These are phyloP conservation scores for Drosophila atripex DNA, from an alignment of 2,888 invertebrate genomes.

Conservation along the genomic window DNA sequence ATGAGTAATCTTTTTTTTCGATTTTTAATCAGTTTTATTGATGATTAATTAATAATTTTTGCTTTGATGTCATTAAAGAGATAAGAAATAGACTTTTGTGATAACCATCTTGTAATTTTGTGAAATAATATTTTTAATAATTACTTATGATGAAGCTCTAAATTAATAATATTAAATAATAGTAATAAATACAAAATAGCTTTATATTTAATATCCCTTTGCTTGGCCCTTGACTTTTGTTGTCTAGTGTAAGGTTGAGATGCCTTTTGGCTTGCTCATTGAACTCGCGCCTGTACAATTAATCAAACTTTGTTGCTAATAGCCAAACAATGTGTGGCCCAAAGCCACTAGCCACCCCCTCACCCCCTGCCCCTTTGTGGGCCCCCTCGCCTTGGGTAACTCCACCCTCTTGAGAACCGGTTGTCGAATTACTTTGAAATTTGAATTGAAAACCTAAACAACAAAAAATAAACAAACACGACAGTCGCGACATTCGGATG, in stretches of 20 bases:
- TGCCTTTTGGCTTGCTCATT: conserved; percentile 55
- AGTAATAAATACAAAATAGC: too few species aligned
- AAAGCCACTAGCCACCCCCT: not conserved
- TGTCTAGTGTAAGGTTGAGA: conserved; percentile 41
- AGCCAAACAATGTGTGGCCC: conserved; percentile 62
- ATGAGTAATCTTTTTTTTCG: conserved; percentile 3
- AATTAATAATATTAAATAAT: not conserved
- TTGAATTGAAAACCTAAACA: conserved; percentile 27
- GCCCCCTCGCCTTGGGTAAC: not conserved
- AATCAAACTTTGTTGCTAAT: conserved; percentile 74
- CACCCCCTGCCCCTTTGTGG: not conserved
- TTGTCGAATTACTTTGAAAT: conserved; percentile 29
- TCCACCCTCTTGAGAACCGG: conserved; percentile 28
- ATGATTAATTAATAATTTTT: conserved; percentile 8
- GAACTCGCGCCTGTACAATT: conserved; percentile 57
- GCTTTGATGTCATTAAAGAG: not conserved
- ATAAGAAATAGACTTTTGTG: not conserved
- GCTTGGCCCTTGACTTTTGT: conserved; percentile 7
- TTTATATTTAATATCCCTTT: not conserved
- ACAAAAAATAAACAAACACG: not conserved
- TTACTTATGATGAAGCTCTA: too few species aligned
- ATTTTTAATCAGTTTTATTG: conserved; percentile 26
- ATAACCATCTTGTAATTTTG: too few species aligned
- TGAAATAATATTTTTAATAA: too few species aligned
- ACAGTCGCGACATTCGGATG: conserved; percentile 7